phyloP scores from a whole-genome alignment of 2,797 vertebrate genomes.

The Sebastes itinus region DNA sequence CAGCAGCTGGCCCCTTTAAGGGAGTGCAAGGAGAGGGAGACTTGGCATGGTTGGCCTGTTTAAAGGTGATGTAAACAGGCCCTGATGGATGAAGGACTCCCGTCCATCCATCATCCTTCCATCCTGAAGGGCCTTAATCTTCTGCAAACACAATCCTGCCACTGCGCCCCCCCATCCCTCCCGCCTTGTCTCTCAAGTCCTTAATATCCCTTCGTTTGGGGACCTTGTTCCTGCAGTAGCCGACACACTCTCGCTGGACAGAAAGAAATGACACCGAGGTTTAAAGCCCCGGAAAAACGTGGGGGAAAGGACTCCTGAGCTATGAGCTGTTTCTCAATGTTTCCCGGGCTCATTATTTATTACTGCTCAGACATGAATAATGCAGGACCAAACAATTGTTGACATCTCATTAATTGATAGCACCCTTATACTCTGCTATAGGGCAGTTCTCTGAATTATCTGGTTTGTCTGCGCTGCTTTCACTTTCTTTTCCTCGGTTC shows the following conservation, averaged over 20 bases:
- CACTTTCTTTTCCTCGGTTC: not conserved
- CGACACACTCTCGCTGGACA: constrained; percentile 30
- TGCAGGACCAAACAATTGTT: constrained; percentile 67
- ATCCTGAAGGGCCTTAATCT: constrained; percentile 79
- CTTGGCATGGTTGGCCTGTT: constrained; percentile 59
- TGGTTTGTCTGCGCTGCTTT: constrained; percentile 9
- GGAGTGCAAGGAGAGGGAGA: constrained; percentile 23
- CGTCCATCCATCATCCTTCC: constrained; percentile 75
- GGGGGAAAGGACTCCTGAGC: constrained; percentile 23
- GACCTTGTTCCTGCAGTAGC: constrained; percentile 53
- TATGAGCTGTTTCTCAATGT: constrained; percentile 37
- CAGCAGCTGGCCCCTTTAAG: constrained; percentile 59
- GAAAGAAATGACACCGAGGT: constrained; percentile 58
- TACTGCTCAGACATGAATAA: constrained; percentile 63
- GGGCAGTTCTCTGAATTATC: constrained; percentile 27
- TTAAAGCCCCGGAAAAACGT: constrained; percentile 38
- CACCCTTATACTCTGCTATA: constrained; percentile 15
- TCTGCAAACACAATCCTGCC: constrained; percentile 77
- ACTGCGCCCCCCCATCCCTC: constrained; percentile 51
- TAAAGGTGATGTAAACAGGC: constrained; percentile 77
- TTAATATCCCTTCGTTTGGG: constrained; percentile 62
- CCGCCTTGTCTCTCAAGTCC: constrained; percentile 68
- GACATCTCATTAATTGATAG: constrained; percentile 76
- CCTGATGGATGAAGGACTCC: constrained; percentile 75
- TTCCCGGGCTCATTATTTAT: constrained; percentile 60